Evolutionary conservation across 2,888 invertebrate genomes (phyloP), one percentile per base, ranked within the genome.

Genomic region (Agrochola macilenta): DNA sequence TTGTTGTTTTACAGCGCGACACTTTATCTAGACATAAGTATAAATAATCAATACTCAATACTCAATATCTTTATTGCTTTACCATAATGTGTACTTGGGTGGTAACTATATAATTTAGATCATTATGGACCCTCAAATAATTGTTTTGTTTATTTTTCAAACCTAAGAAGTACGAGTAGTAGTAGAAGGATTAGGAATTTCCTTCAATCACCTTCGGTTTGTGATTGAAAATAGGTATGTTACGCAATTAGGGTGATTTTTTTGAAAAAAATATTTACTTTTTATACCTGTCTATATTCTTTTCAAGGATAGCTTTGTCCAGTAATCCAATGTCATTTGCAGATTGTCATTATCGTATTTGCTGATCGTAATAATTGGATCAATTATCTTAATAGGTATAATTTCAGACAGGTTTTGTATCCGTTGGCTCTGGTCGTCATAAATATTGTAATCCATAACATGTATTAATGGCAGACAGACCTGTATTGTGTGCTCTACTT

Each of bases 331-430:
- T 35, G 30, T 14, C 14, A 64, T 64, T 57, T 63, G 14, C 39
- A 35, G 17, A 73, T 35, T 58, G 5, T 43, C 8, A 71, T 39
- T 57, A 49, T n/a, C 17, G 12, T 79, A 30, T 57, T 79, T 54
- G 7, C 26, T 8, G 14, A 39, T 70, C 57, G 26, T 80, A n/a
- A 80, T 72, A 35, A 72, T 52, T 58, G 23, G 43, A 65, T 58
- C 49, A 80, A 64, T 72, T 57, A 64, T 71, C 11, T 8, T n/a
- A 57, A 79, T 46, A 70, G 17, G 8, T 39, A 26, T 26, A 39
- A 65, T 52, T 52, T 35, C 14, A 61, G 5, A 23, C 46, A 4
- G 61, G 61, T 69, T 68, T 46, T 9, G 35, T 54, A 63, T 69
- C 52, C 26, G 35, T 52, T 81, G 7, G 14, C n/a, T 80, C 4